phyloP scores from a whole-genome alignment of 2,113 vertebrate genomes.

The Plecturocebus donacophilus region DNA sequence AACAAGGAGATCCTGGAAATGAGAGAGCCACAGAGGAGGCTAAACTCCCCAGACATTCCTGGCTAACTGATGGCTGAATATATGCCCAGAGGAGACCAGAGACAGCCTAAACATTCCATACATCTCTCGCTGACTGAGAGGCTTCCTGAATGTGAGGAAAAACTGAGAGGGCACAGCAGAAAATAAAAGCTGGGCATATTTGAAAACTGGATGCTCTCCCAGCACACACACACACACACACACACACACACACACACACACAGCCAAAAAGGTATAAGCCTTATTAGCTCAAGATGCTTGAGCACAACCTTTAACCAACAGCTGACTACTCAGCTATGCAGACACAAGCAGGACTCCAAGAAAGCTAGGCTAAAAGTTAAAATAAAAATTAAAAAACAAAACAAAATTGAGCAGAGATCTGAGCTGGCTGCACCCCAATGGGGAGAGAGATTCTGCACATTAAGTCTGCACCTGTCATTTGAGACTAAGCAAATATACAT shows the following conservation, averaged over 20 bases:
- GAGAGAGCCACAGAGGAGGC: neutral
- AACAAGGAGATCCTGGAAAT: neutral
- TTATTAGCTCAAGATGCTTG: neutral
- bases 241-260: neutral
- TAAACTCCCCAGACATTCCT: neutral
- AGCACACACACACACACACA: neutral
- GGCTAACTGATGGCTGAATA: neutral
- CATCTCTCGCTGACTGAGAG: neutral
- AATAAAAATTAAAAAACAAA: neutral
- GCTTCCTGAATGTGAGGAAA: neutral
- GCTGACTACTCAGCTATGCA: neutral
- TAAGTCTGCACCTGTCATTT: neutral
- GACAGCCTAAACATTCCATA: neutral
- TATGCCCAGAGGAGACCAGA: neutral
- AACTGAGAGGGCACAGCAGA: neutral
- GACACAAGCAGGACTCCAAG: neutral
- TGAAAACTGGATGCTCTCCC: neutral
- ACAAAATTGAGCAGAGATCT: neutral
- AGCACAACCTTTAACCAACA: neutral
- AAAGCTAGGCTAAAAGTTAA: neutral
- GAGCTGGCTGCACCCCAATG: neutral
- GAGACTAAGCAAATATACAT: slow-evolving; percentile 23
- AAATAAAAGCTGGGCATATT: neutral
- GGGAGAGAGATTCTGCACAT: neutral
- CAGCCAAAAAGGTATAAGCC: neutral